Evolutionary conservation across 2,113 vertebrate species (phyloP), one percentile per base, ranked within the genome.

Genomic region (Cathartes aura): DNA sequence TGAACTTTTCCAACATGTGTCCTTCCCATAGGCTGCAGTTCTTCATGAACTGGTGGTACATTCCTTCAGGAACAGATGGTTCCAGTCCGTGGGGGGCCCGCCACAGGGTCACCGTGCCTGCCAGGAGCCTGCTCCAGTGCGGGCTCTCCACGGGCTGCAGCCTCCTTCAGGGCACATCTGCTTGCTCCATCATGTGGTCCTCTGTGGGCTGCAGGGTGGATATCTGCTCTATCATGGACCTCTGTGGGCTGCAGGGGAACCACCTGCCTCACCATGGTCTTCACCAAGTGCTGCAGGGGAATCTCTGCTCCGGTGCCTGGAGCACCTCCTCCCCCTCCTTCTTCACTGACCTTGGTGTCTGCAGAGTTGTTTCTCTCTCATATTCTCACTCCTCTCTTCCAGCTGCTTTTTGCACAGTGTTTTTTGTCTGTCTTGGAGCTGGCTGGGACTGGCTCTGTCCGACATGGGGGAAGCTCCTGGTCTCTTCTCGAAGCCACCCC

Each of bases 131-230:
- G 17, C 42, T 63, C 27, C 21, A 48, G 9, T 7, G 1, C 36
- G 36, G 16, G 15, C 11, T 56, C 12, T 50, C 9, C 21, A 30
- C 3, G 2, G 29, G 16, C 45, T 58, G 9, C 58, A 43, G 3
- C 19, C 16, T 66, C 38, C 22, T 45, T 86, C 43, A 26, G 43
- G 11, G 27, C 34, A 45, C 15, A n/a, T 45, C 15, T 23, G 30
- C 52, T 12, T 73, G 38, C 34, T 73, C 27, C 17, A 16, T 18
- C 2, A 3, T 40, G 43, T 0, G 1, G 15, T 66, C 26, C 7
- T 52, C 47, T 34, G 5, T 30, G 15, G 11, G 12, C 43, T 43
- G 43, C 43, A 43, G 43, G 45, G 43, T 43, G 6, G 15, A 18
- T 48, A 38, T 76, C 43, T 60, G 26, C 26, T 76, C 15, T 38